Evolutionary conservation across 2,113 vertebrate genomes (phyloP).

Genomic region (Gopherus flavomarginatus): DNA sequence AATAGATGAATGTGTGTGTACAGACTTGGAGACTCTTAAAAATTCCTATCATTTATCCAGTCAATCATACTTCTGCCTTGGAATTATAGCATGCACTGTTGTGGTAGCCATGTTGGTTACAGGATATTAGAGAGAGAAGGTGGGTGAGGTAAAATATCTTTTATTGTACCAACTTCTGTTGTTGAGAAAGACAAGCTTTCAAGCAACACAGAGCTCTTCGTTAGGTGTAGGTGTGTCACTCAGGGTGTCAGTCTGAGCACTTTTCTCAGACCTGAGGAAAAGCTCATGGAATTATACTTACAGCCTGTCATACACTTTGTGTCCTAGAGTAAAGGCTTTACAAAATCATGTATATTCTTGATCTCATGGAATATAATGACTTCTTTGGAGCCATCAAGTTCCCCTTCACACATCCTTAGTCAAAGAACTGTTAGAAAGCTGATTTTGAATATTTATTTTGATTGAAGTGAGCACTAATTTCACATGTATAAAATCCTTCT

Average conservation of each 20-base stretch:
- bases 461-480: background rate
- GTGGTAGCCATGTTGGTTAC: background rate
- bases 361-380: background rate
- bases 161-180: background rate
- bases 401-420: background rate
- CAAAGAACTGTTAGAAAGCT: slow-evolving; percentile 11
- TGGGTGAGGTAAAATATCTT: background rate
- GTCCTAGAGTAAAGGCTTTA: background rate
- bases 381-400: background rate
- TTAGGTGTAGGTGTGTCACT: background rate
- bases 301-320: background rate
- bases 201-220: background rate
- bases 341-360: background rate
- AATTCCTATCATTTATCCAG: background rate
- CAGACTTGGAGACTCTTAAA: background rate
- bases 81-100: background rate
- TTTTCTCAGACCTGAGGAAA: too few species aligned
- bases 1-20: background rate
- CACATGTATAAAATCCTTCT: background rate
- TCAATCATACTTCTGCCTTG: background rate
- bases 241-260: too few species aligned
- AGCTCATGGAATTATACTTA: background rate
- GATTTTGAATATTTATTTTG: background rate
- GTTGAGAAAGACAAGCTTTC: background rate
- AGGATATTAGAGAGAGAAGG: background rate